phyloP scores from a whole-genome alignment of 2,797 vertebrate genomes.

The Enoplosus armatus region DNA sequence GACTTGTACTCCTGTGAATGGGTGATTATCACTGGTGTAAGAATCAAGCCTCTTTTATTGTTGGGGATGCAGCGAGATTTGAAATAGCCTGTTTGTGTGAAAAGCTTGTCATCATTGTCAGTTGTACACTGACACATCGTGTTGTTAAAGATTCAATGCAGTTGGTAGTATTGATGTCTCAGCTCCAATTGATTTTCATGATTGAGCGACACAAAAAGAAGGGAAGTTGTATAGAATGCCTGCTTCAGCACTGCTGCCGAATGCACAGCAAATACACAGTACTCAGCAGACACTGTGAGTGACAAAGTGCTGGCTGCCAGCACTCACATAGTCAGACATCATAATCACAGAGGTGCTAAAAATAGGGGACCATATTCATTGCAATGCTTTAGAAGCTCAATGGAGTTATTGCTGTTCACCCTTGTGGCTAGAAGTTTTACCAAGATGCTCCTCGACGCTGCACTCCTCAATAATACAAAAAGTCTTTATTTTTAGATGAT shows the following conservation, averaged over 20 bases:
- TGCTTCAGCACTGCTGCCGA: slow-evolving; percentile 51
- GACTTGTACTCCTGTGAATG: slow-evolving; percentile 25
- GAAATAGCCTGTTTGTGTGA: slow-evolving; percentile 29
- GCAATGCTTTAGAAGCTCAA: slow-evolving; percentile 61
- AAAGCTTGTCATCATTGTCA: slow-evolving; percentile 36
- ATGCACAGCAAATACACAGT: slow-evolving; percentile 56
- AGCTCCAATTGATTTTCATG: slow-evolving; percentile 40
- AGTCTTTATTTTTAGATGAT: slow-evolving; percentile 63
- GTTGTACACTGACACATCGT: slow-evolving; percentile 30
- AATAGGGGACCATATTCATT: slow-evolving; percentile 71
- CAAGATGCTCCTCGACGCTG: slow-evolving; percentile 28
- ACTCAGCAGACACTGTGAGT: slow-evolving; percentile 61
- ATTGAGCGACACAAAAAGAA: slow-evolving; percentile 46
- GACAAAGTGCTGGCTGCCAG: slow-evolving; percentile 76
- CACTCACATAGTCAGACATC: slow-evolving; percentile 74
- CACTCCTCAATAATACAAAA: slow-evolving; percentile 59
- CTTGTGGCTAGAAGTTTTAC: slow-evolving; percentile 35
- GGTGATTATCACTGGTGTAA: slow-evolving; percentile 5
- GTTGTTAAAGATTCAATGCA: slow-evolving; percentile 51
- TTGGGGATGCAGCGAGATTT: slow-evolving; percentile 24
- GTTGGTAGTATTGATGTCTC: slow-evolving; percentile 46
- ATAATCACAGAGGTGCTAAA: slow-evolving; percentile 80
- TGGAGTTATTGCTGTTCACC: slow-evolving; percentile 56
- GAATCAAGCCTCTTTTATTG: slow-evolving; percentile 25
- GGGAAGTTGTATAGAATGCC: slow-evolving; percentile 55